phyloP scores from a whole-genome alignment of 2,888 invertebrate species.

The Rotaria sp. region DNA sequence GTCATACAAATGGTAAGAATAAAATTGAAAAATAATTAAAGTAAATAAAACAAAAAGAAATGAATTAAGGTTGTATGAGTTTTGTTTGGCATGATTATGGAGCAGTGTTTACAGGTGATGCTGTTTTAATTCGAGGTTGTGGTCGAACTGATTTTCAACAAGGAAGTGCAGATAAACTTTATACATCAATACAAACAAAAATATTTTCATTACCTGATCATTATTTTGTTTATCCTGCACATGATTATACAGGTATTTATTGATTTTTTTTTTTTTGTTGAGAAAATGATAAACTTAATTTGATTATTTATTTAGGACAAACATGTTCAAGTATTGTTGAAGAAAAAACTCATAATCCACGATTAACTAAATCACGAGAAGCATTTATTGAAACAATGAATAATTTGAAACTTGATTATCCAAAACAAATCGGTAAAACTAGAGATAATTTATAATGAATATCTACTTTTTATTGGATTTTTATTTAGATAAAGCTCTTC shows the following conservation, averaged over 20 bases:
- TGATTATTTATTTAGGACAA: slow-evolving; percentile 65
- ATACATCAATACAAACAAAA: slow-evolving; percentile 75
- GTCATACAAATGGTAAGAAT: slow-evolving; percentile 31
- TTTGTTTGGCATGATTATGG: slow-evolving; percentile 31
- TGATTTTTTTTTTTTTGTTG: no score
- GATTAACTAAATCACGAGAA: slow-evolving; percentile 70
- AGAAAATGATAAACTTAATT: no score
- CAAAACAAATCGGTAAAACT: slow-evolving; percentile 91
- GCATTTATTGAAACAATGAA: slow-evolving; percentile 85
- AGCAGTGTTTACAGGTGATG: slow-evolving; percentile 85
- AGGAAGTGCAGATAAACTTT: slow-evolving; percentile 67
- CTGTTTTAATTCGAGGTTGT: slow-evolving; percentile 85
- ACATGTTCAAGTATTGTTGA: slow-evolving; percentile 79
- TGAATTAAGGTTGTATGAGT: slow-evolving; percentile 13
- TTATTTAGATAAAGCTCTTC: no score
- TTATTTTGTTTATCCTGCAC: slow-evolving; percentile 81
- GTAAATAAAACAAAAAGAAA: background rate
- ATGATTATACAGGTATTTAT: slow-evolving; percentile 80
- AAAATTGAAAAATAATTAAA: background rate
- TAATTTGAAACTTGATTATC: slow-evolving; percentile 81
- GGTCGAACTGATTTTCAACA: slow-evolving; percentile 98
- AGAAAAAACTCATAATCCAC: slow-evolving; percentile 78
- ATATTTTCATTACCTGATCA: slow-evolving; percentile 79
- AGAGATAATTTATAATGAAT: no score
- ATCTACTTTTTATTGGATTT: no score